phyloP scores from a whole-genome alignment of 2,888 invertebrate genomes.

The Ichneumon xanthorius region DNA sequence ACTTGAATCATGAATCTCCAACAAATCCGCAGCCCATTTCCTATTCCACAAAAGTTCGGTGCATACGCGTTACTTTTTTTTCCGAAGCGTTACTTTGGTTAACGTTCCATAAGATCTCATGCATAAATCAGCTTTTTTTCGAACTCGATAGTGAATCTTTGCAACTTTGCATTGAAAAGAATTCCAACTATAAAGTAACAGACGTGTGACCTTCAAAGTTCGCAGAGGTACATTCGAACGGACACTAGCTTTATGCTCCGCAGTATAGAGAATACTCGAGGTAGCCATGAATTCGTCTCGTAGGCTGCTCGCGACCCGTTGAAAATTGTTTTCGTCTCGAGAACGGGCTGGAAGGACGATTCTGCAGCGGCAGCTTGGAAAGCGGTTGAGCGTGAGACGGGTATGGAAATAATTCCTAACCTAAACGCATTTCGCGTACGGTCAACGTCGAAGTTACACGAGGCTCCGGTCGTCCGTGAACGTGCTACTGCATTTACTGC shows the following conservation, averaged over 20 bases:
- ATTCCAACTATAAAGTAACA: background rate
- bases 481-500: conserved; percentile 31
- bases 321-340: background rate
- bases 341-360: conserved; percentile 2
- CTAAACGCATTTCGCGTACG: conserved; percentile 25
- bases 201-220: background rate
- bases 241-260: too few relatives aligned
- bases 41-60: too few relatives aligned
- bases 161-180: too few relatives aligned
- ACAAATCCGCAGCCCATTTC: too few relatives aligned
- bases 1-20: too few relatives aligned
- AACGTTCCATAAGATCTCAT: too few relatives aligned
- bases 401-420: conserved; percentile 43
- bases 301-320: background rate
- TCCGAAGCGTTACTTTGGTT: too few relatives aligned
- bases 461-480: conserved; percentile 34
- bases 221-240: background rate
- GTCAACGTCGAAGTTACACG: conserved; percentile 24
- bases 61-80: too few relatives aligned
- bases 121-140: too few relatives aligned
- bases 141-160: too few relatives aligned
- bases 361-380: background rate
- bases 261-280: background rate
- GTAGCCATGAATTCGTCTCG: background rate
- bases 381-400: background rate